These are phyloP conservation scores for Latrodectus elegans DNA, from an alignment of 2,888 invertebrate genomes.

Conservation along the genomic window DNA sequence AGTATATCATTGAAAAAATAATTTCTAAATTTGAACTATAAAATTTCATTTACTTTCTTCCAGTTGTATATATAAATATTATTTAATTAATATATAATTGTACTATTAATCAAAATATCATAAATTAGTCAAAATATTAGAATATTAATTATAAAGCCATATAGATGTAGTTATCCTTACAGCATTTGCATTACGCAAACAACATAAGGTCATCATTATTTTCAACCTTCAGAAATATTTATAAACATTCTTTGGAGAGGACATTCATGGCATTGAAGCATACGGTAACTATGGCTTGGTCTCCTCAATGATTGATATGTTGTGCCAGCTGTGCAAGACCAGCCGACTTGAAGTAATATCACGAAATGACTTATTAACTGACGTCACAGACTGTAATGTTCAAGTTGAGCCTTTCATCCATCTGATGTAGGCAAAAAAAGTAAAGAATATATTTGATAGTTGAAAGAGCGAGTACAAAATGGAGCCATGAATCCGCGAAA, in stretches of 20 bases:
- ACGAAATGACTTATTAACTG: conserved; percentile 67
- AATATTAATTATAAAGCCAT: too few species aligned
- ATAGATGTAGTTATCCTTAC: too few species aligned
- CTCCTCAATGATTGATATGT: conserved; percentile 51
- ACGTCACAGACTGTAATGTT: conserved; percentile 54
- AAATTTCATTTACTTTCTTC: too few species aligned
- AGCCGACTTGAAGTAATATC: conserved; percentile 41
- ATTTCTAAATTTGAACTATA: too few species aligned
- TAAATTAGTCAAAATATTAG: too few species aligned
- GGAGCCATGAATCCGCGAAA: conserved; percentile 62
- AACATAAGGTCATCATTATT: not conserved
- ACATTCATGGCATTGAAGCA: not conserved
- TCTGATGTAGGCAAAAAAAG: not conserved
- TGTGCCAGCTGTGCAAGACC: conserved; percentile 52
- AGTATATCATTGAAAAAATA: too few species aligned
- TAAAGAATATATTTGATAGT: conserved; percentile 26
- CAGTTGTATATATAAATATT: too few species aligned
- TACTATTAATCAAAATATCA: too few species aligned
- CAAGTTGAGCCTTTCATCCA: not conserved
- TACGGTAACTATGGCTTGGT: not conserved
- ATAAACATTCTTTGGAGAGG: not conserved
- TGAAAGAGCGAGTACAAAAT: conserved; percentile 23
- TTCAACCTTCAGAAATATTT: not conserved
- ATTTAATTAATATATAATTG: too few species aligned
- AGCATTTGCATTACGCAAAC: too few species aligned